These are phyloP conservation scores for Anoura caudifer DNA, from an alignment of 2,113 vertebrate species.

Conservation along the genomic window DNA sequence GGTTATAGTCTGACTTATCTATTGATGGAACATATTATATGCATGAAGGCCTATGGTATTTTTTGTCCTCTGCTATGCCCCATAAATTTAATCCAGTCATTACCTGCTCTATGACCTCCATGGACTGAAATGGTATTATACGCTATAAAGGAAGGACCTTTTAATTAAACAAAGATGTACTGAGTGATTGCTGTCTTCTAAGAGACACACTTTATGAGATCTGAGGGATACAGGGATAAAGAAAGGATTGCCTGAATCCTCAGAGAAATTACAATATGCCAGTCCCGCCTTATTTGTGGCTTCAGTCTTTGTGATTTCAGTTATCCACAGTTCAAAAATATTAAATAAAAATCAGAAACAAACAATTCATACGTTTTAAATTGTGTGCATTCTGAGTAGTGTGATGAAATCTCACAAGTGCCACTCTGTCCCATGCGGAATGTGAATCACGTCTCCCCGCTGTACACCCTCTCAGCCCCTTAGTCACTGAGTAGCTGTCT, in stretches of 20 bases:
- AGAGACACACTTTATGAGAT: background rate
- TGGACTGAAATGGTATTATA: background rate
- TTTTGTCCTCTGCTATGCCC: background rate
- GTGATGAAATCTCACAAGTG: background rate
- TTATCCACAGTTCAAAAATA: background rate
- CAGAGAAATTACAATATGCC: background rate
- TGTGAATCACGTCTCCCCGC: background rate
- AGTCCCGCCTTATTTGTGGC: background rate
- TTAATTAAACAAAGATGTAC: constrained; percentile 40
- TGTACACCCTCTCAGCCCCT: background rate
- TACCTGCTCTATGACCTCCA: background rate
- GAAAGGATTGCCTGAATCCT: background rate
- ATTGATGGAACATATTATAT: background rate
- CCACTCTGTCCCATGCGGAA: too few species aligned
- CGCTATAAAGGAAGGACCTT: background rate
- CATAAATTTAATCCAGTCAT: background rate
- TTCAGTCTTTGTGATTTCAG: background rate
- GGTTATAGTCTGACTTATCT: background rate
- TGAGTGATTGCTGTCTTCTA: background rate
- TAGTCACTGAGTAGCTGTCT: background rate
- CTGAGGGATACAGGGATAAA: background rate
- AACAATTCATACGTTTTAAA: background rate
- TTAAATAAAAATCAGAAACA: background rate
- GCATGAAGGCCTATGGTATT: background rate
- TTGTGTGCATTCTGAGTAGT: background rate